phyloP scores from a whole-genome alignment of 2,797 vertebrate species.

The Rachycentron canadum region DNA sequence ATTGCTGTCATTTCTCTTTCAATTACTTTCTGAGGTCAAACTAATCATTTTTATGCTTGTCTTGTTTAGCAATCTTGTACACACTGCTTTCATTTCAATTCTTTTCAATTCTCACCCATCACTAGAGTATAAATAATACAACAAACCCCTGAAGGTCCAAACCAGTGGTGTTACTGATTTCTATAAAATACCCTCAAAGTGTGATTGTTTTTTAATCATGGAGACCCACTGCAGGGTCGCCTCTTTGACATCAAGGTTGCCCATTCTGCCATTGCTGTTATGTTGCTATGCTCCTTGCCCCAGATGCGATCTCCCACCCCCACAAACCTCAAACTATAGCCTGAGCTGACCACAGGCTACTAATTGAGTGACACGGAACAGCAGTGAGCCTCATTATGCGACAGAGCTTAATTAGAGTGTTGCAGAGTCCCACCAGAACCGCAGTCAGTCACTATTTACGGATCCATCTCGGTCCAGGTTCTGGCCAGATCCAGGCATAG shows the following conservation, averaged over 20 bases:
- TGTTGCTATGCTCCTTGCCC: constrained; percentile 60
- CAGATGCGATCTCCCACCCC: constrained; percentile 78
- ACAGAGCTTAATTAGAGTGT: constrained; percentile 82
- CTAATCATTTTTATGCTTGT: constrained; percentile 27
- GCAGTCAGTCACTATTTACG: constrained; percentile 79
- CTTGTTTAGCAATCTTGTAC: constrained; percentile 38
- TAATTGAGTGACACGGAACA: constrained; percentile 78
- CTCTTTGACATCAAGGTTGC: constrained; percentile 52
- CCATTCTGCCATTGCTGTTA: constrained; percentile 57
- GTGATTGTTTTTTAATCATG: constrained; percentile 68
- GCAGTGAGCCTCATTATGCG: constrained; percentile 79
- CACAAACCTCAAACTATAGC: constrained; percentile 83
- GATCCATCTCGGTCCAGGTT: constrained; percentile 54
- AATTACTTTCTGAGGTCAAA: constrained; percentile 44
- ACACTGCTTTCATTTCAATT: constrained; percentile 40
- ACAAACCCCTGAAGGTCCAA: constrained; percentile 12
- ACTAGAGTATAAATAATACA: constrained; percentile 56
- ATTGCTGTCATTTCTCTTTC: constrained; percentile 31
- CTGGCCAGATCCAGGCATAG: constrained; percentile 56
- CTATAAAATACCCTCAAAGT: constrained; percentile 50
- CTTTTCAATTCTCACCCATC: constrained; percentile 34
- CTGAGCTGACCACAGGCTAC: constrained; percentile 71
- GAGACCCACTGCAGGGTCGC: constrained; percentile 36
- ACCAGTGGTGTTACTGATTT: constrained; percentile 36
- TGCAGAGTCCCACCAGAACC: constrained; percentile 77